A percentile compares a stretch with the other conserved stretches of the same genome.
These are phyloP conservation scores for Notamacropus eugenii DNA, from an alignment of 2,797 vertebrate genomes.

Conservation along the genomic window DNA sequence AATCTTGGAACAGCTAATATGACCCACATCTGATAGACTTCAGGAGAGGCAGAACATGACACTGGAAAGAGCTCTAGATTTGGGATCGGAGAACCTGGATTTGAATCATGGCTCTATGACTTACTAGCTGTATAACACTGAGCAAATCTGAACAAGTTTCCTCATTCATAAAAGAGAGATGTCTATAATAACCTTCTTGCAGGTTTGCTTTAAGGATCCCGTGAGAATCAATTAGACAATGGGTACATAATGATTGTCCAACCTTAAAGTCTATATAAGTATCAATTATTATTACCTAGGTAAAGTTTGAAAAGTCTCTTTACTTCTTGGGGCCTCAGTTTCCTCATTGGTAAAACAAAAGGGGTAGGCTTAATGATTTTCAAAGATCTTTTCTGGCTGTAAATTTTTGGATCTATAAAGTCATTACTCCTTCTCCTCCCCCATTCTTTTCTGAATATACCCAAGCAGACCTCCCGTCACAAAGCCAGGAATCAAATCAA, in stretches of 20 bases:
- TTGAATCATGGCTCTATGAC: neutral
- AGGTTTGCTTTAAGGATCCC: neutral
- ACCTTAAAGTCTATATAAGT: neutral
- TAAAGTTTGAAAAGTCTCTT: neutral
- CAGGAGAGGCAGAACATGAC: neutral
- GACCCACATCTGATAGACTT: neutral
- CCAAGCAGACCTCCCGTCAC: neutral
- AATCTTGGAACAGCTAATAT: neutral
- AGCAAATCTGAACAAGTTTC: neutral
- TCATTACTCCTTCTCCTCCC: neutral
- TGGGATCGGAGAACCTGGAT: neutral
- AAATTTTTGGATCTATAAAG: neutral
- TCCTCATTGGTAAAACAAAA: neutral
- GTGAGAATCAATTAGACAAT: neutral
- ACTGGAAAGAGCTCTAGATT: neutral
- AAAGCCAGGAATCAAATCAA: constrained; percentile 25
- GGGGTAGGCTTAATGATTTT: neutral
- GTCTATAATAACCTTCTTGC: neutral
- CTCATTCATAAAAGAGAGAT: neutral
- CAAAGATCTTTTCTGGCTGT: neutral
- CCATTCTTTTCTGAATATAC: neutral
- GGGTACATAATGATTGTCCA: neutral
- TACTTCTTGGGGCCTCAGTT: neutral
- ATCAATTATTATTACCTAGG: neutral
- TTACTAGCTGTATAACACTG: neutral